Percentiles rank a stretch among this genome's conserved stretches.
Evolutionary conservation across 2,888 invertebrate species (phyloP).

Genomic region (Lasioglossum calceatum): DNA sequence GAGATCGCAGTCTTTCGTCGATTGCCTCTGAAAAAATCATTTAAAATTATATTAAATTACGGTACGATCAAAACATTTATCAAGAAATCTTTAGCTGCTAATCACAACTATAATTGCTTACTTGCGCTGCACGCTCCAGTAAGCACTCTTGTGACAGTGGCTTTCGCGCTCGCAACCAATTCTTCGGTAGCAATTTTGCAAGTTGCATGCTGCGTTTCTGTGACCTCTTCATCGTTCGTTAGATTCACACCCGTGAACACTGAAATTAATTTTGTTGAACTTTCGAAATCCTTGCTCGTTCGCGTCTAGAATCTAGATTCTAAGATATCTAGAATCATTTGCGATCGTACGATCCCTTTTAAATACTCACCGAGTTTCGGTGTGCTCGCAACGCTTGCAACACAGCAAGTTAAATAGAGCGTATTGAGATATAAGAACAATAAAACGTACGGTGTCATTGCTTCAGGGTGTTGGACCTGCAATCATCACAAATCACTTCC

Average conservation of each 20-base stretch:
- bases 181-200: conserved; percentile 83
- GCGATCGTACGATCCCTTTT: not conserved
- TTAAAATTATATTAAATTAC: conserved; percentile 23
- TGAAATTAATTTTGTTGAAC: not conserved
- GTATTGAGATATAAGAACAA: conserved; percentile 55
- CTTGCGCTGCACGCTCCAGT: conserved; percentile 82
- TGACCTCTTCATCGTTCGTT: conserved; percentile 68
- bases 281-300: not conserved
- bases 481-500: conserved; percentile 36
- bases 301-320: not conserved
- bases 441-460: conserved; percentile 52
- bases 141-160: conserved; percentile 82
- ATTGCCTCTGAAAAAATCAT: conserved; percentile 66
- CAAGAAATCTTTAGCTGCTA: not conserved
- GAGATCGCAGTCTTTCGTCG: conserved; percentile 68
- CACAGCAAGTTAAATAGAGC: conserved; percentile 57
- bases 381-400: conserved; percentile 44
- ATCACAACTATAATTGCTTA: conserved; percentile 51
- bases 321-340: not conserved
- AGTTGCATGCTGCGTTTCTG: conserved; percentile 81
- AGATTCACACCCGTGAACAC: conserved; percentile 34
- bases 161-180: conserved; percentile 82
- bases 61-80: not conserved
- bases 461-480: conserved; percentile 22
- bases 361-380: conserved; percentile 57